Conservation (phyloP, 2,113 vertebrate species). For the Corvus moneduloides region DNA sequence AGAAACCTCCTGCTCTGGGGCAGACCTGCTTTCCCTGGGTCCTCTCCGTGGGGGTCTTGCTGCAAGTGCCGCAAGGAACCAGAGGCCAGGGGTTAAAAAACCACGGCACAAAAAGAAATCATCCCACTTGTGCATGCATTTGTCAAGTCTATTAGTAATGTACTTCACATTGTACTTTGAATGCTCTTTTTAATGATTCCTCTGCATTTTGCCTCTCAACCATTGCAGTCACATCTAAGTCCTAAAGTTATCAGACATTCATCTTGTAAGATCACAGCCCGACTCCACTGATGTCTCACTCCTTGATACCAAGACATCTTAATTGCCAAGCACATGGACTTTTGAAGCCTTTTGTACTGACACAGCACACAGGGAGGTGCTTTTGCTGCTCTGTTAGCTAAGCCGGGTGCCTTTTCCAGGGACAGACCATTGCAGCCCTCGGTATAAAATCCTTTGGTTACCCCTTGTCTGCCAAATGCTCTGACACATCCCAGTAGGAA, state of each 20-base stretch:
- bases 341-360: neutral
- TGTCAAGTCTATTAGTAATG: neutral
- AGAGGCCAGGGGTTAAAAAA: neutral
- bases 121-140: neutral
- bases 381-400: neutral
- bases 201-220: neutral
- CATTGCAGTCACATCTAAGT: neutral
- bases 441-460: neutral
- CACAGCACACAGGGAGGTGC: neutral
- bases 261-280: neutral
- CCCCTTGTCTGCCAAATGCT: neutral
- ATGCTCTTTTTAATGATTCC: neutral
- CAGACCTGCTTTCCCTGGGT: neutral
- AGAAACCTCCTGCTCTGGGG: neutral
- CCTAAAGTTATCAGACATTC: neutral
- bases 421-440: neutral
- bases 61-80: neutral
- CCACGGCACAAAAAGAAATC: neutral
- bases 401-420: neutral
- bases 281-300: neutral
- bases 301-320: neutral
- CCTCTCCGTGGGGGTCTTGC: neutral
- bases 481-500: neutral
- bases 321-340: neutral
- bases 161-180: neutral